phyloP scores from a whole-genome alignment of 1,140 invertebrate genomes.

The Plutomurus gul region DNA sequence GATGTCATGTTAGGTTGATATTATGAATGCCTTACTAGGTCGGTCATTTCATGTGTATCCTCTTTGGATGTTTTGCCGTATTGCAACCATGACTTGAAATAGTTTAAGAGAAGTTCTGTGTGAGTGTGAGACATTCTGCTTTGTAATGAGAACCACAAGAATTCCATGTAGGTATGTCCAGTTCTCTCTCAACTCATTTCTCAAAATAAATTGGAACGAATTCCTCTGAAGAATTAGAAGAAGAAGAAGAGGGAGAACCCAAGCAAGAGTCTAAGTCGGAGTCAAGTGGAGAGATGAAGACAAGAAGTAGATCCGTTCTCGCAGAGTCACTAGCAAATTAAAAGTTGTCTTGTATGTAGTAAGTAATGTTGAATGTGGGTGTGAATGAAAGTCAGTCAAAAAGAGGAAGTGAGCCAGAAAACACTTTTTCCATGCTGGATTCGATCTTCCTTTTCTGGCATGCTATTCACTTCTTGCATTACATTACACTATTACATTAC shows the following conservation, averaged over 20 bases:
- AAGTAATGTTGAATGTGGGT: too few species aligned
- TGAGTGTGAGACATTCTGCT: neutral
- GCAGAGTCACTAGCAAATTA: conserved; percentile 14
- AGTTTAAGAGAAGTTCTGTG: neutral
- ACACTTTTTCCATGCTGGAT: neutral
- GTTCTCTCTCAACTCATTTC: conserved; percentile 6
- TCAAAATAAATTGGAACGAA: conserved; percentile 19
- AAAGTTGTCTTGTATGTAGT: conserved; percentile 14
- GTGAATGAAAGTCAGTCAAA: conserved; percentile 21
- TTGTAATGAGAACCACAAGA: conserved; percentile 21
- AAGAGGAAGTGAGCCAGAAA: conserved; percentile 28
- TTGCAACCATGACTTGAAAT: too few species aligned
- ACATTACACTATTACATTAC: neutral
- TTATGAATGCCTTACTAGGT: too few species aligned
- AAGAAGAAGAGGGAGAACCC: too few species aligned
- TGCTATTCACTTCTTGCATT: neutral
- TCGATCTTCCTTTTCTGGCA: conserved; percentile 23
- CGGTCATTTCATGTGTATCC: too few species aligned
- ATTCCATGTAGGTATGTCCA: neutral
- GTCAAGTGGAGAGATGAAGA: neutral
- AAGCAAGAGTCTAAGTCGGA: too few species aligned
- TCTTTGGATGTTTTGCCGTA: too few species aligned
- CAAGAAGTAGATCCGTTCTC: too few species aligned
- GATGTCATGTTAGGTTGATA: too few species aligned
- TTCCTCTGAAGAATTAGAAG: too few species aligned